Evolutionary conservation across 1,140 invertebrate species (phyloP), one percentile per base, ranked within the genome.

Genomic region (Goniozus legneri): DNA sequence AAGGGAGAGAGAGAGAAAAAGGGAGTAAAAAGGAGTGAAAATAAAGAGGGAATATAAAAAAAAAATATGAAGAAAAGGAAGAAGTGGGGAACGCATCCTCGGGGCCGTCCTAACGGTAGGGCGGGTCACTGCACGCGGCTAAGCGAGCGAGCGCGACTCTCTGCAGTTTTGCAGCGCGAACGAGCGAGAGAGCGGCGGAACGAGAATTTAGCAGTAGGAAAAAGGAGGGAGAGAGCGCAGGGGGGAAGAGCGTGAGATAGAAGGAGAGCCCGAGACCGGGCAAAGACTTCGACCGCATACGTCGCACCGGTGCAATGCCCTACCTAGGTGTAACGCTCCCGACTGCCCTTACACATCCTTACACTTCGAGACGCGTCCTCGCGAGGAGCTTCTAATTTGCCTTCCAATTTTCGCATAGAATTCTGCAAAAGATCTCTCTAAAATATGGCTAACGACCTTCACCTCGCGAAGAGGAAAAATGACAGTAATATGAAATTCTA

Each of bases 51-150:
- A 56, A 42, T 48, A 47, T 47, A 35, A 27, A 33, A 37, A 27
- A n/a, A 46, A 15, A n/a, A n/a, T n/a, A n/a, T n/a, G 40, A 56
- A 27, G 52, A 43, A 24, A 44, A 53, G 40, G 48, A 34, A 41
- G 52, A 54, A 52, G 56, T 50, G 54, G 53, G 55, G 49, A 58
- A 66, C 50, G 62, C 63, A 69, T 69, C 69, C 65, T 71, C 71
- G 72, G 73, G 73, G 73, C 72, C 73, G 71, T 75, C 71, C 73
- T 76, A 76, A 76, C 74, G 74, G 74, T 76, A 76, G 73, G 73
- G 73, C 72, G 72, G 73, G 73, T 76, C 72, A 76, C 73, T 76
- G 73, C 67, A 76, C 73, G 71, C 73, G 70, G 62, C 55, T 64
- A 31, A 21, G 60, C 56, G 4, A 37, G 64, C 65, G 64, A 73